These are phyloP conservation scores for Dascillus cervinus DNA, from an alignment of 2,888 invertebrate species.

Conservation along the genomic window DNA sequence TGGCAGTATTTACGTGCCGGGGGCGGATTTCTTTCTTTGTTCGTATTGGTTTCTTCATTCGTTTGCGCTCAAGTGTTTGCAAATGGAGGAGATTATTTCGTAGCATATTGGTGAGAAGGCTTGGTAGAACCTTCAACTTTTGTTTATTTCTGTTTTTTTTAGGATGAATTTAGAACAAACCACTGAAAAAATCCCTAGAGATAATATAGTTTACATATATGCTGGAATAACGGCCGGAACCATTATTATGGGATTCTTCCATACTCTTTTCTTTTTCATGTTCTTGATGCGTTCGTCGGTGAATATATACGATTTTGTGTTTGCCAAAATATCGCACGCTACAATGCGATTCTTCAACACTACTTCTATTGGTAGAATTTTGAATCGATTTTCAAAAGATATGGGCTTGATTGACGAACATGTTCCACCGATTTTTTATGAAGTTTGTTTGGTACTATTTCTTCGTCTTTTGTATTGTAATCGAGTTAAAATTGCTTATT, in stretches of 20 bases:
- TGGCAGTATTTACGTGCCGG: slow-evolving; percentile 63
- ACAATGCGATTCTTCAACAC: slow-evolving; percentile 63
- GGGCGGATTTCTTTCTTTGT: slow-evolving; percentile 58
- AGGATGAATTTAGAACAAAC: slow-evolving; percentile 26
- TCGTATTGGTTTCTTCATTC: too few relatives aligned
- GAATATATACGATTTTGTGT: slow-evolving; percentile 49
- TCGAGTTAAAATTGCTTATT: too few relatives aligned
- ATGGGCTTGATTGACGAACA: slow-evolving; percentile 53
- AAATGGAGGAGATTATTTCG: slow-evolving; percentile 71
- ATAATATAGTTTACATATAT: slow-evolving; percentile 43
- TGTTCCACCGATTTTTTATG: slow-evolving; percentile 45
- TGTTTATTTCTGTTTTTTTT: slow-evolving; percentile 12
- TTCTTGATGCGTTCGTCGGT: slow-evolving; percentile 49
- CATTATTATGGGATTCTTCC: slow-evolving; percentile 39
- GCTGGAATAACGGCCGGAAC: slow-evolving; percentile 28
- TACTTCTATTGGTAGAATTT: slow-evolving; percentile 56
- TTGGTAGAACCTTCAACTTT: too few relatives aligned
- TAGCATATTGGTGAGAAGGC: slow-evolving; percentile 66
- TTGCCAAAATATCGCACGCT: slow-evolving; percentile 50
- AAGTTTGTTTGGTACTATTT: too few relatives aligned
- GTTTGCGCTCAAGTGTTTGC: slow-evolving; percentile 65
- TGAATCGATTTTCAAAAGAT: slow-evolving; percentile 68
- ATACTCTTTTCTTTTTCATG: slow-evolving; percentile 47
- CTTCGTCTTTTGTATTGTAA: too few relatives aligned
- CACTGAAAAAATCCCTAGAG: too few relatives aligned